Base-by-base conservation (phyloP, 2,888 invertebrate genomes). In the Rhimphoctona megacephalus region DNA sequence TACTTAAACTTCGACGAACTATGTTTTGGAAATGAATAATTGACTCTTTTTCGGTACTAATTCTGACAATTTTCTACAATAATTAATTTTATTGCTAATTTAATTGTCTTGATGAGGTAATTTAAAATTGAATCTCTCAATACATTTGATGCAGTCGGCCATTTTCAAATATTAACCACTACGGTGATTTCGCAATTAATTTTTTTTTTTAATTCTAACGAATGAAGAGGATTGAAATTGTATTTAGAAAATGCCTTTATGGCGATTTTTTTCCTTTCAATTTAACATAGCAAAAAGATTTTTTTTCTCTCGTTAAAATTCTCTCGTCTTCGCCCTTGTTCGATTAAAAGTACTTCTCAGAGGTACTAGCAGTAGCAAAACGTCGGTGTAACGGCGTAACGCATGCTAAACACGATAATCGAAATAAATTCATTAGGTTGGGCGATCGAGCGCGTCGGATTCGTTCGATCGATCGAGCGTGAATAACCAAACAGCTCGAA, bases 391-490 rank as follows among this genome's bases (percentile, higher is more conserved):
- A 79, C 69, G 72, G 85, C 77, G 86, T 78, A 87, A 85, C 86
- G 85, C 85, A 87, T 85, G 88, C 88, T 89, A 83, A 89, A 88
- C 85, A 83, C 83, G 87, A 87, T 89, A 90, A 89, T 89, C 87
- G 87, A 89, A 89, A 89, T 89, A 89, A 90, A 90, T 90, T 90
- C 90, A 90, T 90, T 89, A 88, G 89, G 89, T 87, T 87, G 84
- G 85, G 87, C 89, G 89, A 89, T 89, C 89, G 85, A 89, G 88
- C 89, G 87, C 84, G 83, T 88, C 89, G 83, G 88, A 89, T 88
- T 88, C 87, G 85, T 86, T 87, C 83, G 86, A 86, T 85, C 85
- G 83, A 85, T 81, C 83, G 86, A 86, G 83, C 87, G 87, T 81
- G 88, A 87, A 86, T 86, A 86, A 86, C 84, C 81, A 69, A 84